A percentile compares a stretch with the other conserved stretches of the same genome.
These are phyloP conservation scores for Aleiodes sp. DNA, from an alignment of 1,140 invertebrate genomes.

Conservation along the genomic window DNA sequence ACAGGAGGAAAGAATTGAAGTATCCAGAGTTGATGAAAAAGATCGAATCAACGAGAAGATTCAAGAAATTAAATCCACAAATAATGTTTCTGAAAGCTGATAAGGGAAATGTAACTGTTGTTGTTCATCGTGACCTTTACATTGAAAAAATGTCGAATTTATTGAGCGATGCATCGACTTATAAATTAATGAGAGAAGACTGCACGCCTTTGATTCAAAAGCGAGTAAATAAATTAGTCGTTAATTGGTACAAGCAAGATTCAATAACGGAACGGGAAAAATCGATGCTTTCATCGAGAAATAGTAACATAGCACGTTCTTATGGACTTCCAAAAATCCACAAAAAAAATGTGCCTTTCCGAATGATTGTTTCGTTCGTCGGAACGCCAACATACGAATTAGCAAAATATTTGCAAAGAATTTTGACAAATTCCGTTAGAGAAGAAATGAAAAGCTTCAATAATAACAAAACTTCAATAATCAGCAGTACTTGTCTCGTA, in stretches of 20 bases:
- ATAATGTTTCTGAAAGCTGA: slow-evolving; percentile 41
- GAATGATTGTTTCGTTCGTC: slow-evolving; percentile 46
- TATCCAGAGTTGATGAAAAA: slow-evolving; percentile 6
- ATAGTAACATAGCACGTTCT: slow-evolving; percentile 18
- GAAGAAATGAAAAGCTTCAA: not conserved
- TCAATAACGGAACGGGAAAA: slow-evolving; percentile 23
- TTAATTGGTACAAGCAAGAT: slow-evolving; percentile 23
- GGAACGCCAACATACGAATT: slow-evolving; percentile 39
- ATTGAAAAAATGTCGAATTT: slow-evolving; percentile 34
- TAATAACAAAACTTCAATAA: not conserved
- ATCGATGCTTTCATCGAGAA: slow-evolving; percentile 18
- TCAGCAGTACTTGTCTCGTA: not conserved
- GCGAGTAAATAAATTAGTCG: slow-evolving; percentile 23
- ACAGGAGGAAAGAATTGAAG: not conserved
- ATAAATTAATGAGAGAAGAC: slow-evolving; percentile 30
- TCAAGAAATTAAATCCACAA: slow-evolving; percentile 27
- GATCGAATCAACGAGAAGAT: slow-evolving; percentile 1
- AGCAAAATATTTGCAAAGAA: slow-evolving; percentile 38
- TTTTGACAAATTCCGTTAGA: slow-evolving; percentile 24
- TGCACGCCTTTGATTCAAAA: slow-evolving; percentile 20
- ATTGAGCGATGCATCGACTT: slow-evolving; percentile 27
- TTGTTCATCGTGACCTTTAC: slow-evolving; percentile 36
- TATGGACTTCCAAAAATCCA: slow-evolving; percentile 49
- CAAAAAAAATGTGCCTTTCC: slow-evolving; percentile 38
- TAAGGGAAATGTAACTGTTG: slow-evolving; percentile 44